phyloP scores from a whole-genome alignment of 2,113 vertebrate species.

The Oreochromis tanganicae region DNA sequence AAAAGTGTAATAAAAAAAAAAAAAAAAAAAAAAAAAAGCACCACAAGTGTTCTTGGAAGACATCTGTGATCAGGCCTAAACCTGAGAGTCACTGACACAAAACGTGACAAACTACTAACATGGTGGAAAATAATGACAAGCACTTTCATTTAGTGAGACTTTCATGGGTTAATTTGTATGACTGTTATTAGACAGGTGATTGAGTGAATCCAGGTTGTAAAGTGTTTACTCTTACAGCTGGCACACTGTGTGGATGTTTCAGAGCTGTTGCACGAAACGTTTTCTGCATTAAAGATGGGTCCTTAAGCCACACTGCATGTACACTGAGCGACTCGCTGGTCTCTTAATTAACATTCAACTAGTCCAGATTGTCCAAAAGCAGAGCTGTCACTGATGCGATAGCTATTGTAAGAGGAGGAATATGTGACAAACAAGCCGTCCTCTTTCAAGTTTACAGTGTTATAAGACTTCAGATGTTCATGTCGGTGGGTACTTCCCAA shows the following conservation, averaged over 20 bases:
- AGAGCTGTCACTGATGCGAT: not conserved
- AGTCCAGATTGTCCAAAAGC: not conserved
- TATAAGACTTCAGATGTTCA: not conserved
- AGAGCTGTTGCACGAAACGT: not conserved
- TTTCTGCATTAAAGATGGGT: not conserved
- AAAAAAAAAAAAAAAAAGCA: not conserved
- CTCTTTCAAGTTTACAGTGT: not conserved
- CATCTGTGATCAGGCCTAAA: slow-evolving; percentile 2
- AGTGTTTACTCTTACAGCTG: not conserved
- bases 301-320: not conserved
- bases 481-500: not conserved
- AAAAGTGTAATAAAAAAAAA: too few species aligned
- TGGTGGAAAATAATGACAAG: not conserved
- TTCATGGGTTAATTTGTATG: not conserved
- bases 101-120: not conserved
- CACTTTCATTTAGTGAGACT: not conserved
- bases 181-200: not conserved
- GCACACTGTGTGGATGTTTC: not conserved
- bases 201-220: not conserved
- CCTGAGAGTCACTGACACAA: not conserved
- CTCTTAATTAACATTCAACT: not conserved
- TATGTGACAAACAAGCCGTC: not conserved
- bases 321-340: not conserved
- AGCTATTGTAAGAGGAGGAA: not conserved
- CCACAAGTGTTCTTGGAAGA: slow-evolving; percentile 25